A percentile compares a stretch with the other conserved stretches of the same genome.
Conservation (phyloP, 2,888 invertebrate species). For the Melanargia galathea region DNA sequence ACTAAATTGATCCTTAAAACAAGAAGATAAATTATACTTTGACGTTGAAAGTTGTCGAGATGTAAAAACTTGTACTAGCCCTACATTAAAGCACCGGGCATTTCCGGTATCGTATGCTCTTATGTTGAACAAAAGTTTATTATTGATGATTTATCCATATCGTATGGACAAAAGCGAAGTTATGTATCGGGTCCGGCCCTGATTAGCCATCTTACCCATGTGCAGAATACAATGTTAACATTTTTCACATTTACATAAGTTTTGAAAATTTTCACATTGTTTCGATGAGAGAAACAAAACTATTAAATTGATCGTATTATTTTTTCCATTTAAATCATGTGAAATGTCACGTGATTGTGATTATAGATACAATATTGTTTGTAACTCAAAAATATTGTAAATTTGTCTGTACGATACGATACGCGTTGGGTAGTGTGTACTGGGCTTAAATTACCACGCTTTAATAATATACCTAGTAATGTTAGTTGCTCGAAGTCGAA, state of each 20-base stretch:
- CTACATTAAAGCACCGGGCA: too few relatives aligned
- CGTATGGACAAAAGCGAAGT: background rate
- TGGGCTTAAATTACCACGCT: slow-evolving; percentile 24
- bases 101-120: too few relatives aligned
- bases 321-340: background rate
- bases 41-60: too few relatives aligned
- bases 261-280: background rate
- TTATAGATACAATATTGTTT: too few relatives aligned
- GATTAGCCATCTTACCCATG: background rate
- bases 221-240: too few relatives aligned
- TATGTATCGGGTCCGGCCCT: slow-evolving; percentile 5
- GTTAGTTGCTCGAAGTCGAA: slow-evolving; percentile 42
- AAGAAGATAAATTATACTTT: too few relatives aligned
- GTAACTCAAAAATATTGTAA: background rate
- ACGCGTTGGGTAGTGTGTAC: background rate
- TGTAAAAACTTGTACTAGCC: too few relatives aligned
- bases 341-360: background rate
- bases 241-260: too few relatives aligned
- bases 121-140: too few relatives aligned
- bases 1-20: too few relatives aligned
- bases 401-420: slow-evolving; percentile 5
- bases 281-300: background rate
- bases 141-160: too few relatives aligned
- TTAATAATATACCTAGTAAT: slow-evolving; percentile 14
- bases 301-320: background rate